These are phyloP conservation scores for Prunella strophiata DNA, from an alignment of 2,797 vertebrate species.

Conservation along the genomic window DNA sequence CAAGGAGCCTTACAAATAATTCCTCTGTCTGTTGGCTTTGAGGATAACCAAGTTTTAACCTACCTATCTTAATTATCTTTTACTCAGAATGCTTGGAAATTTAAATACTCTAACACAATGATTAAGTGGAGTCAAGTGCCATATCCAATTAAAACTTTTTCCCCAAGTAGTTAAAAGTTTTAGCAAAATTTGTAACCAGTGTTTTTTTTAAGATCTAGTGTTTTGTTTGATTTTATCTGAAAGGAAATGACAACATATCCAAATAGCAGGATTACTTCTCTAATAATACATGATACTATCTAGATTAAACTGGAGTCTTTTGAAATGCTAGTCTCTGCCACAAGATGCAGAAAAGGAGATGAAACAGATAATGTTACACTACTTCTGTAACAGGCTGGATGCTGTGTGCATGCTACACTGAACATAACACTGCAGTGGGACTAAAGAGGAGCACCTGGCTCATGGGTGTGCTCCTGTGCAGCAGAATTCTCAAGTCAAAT, in stretches of 20 bases:
- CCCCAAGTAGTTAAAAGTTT: not conserved
- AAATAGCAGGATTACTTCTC: not conserved
- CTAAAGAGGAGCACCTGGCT: not conserved
- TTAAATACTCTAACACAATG: not conserved
- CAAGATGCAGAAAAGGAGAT: not conserved
- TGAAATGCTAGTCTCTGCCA: not conserved
- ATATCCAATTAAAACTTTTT: not conserved
- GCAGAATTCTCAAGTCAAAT: not conserved
- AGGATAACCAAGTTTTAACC: not conserved
- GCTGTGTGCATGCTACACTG: not conserved
- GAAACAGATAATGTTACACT: not conserved
- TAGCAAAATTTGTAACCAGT: not conserved
- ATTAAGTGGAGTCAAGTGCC: not conserved
- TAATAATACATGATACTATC: not conserved
- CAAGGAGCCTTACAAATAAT: slow-evolving; percentile 78
- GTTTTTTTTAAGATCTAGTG: not conserved
- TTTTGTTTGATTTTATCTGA: not conserved
- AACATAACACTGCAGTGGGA: accelerated
- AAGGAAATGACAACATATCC: not conserved
- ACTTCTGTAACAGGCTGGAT: not conserved
- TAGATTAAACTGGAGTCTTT: not conserved
- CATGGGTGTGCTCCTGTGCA: not conserved
- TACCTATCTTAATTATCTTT: not conserved
- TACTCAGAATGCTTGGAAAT: not conserved
- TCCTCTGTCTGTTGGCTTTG: not conserved